Conservation (phyloP, 2,797 vertebrate genomes). For the Aselliscus stoliczkanus region DNA sequence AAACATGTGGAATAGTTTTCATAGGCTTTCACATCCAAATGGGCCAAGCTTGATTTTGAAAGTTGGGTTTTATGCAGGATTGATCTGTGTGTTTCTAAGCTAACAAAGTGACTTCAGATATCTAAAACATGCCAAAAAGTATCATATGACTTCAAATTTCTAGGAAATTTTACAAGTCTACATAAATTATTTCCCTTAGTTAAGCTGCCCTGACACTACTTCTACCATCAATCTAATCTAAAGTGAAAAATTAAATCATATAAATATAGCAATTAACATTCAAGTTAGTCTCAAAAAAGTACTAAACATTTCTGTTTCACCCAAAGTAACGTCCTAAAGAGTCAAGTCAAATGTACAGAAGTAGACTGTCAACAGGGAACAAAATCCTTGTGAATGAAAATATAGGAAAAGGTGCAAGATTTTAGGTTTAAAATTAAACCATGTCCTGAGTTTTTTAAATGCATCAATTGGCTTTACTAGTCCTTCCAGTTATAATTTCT, state of each 20-base stretch:
- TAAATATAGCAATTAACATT: background rate
- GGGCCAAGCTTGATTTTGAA: background rate
- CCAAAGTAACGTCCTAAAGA: background rate
- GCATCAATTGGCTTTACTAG: background rate
- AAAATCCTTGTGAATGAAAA: background rate
- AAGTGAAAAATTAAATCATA: background rate
- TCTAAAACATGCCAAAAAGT: background rate
- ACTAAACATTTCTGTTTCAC: slow-evolving; percentile 10
- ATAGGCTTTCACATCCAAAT: slow-evolving; percentile 9
- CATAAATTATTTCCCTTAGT: background rate
- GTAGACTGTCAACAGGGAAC: background rate
- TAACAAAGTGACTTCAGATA: background rate
- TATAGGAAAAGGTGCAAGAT: background rate
- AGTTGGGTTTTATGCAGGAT: background rate
- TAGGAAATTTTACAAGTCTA: slow-evolving; percentile 1
- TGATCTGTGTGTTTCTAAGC: slow-evolving; percentile 14
- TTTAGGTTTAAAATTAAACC: background rate
- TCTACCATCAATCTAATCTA: background rate
- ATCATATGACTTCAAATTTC: slow-evolving; percentile 8
- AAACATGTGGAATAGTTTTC: background rate
- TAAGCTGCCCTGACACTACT: background rate
- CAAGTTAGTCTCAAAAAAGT: slow-evolving; percentile 20
- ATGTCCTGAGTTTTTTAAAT: background rate
- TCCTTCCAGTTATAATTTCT: background rate
- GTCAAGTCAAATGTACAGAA: background rate